Evolutionary conservation across 2,797 vertebrate species (phyloP), one percentile per base, ranked within the genome.

Genomic region (Acipenser transmontanus): DNA sequence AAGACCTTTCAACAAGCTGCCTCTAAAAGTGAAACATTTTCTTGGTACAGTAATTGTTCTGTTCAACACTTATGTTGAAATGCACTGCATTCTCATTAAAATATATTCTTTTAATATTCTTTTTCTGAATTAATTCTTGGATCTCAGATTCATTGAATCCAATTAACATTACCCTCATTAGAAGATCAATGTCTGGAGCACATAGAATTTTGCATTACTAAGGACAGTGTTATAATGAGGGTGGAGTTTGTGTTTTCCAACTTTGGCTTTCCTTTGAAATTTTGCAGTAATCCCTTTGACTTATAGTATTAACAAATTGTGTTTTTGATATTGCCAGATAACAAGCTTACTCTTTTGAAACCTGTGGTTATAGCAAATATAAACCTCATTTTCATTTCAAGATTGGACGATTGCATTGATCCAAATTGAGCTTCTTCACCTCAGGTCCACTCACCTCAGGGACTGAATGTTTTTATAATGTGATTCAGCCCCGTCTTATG

Each of bases 181-280:
- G 69, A 48, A 59, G 52, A 12, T 59, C 61, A 54, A 50, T 67
- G 63, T 69, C 52, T 67, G 59, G 54, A 65, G 51, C 47, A 63
- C 52, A 54, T 68, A 63, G 64, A 54, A 68, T 61, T 74, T 8
- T 74, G 81, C 78, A 81, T 85, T 85, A 81, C 87, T 86, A 63
- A 85, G 78, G 77, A 80, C 76, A 81, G 73, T 74, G 68, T 66
- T 71, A 68, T 74, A 82, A 56, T 52, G 64, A 34, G 14, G 63
- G 64, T 57, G 51, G 62, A 50, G 62, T 59, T n/a, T 4, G 34
- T 61, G 69, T 76, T 68, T 73, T 74, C 66, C 75, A 75, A 81
- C 73, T 74, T 72, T 62, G 69, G 72, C 17, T 62, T 51, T 71
- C 79, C 77, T 84, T 87, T 87, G 80, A 85, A 85, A 85, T 85